Percentiles rank a stretch among this genome's conserved stretches.
phyloP scores from a whole-genome alignment of 2,888 invertebrate species.

The Ormia ochracea region DNA sequence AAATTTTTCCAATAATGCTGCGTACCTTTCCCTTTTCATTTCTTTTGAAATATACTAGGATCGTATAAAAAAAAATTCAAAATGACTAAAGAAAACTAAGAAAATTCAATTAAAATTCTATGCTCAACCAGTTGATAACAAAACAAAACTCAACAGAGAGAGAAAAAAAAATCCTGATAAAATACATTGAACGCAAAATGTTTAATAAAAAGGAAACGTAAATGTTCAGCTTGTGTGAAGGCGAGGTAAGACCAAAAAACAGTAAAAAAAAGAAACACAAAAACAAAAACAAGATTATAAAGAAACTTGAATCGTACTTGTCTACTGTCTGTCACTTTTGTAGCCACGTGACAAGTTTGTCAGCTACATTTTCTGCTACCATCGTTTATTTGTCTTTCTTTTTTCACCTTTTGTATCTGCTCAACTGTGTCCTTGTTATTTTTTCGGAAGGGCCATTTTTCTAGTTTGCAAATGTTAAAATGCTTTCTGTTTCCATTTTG shows the following conservation, averaged over 20 bases:
- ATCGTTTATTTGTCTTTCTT: not conserved
- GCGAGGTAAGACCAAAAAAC: slow-evolving; percentile 1
- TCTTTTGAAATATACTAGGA: not conserved
- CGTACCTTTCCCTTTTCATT: slow-evolving; percentile 10
- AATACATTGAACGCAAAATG: slow-evolving; percentile 35
- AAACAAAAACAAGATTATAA: not conserved
- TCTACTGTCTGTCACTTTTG: slow-evolving; percentile 61
- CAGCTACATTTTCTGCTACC: slow-evolving; percentile 47
- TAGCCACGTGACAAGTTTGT: slow-evolving; percentile 62
- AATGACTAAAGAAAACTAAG: slow-evolving; percentile 47
- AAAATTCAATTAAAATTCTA: slow-evolving; percentile 62
- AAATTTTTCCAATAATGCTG: slow-evolving; percentile 36
- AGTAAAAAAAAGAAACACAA: too few species aligned
- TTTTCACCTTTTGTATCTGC: not conserved
- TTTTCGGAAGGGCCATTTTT: slow-evolving; percentile 30
- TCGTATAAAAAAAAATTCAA: not conserved
- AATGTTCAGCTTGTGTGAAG: slow-evolving; percentile 46
- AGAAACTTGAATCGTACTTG: slow-evolving; percentile 57
- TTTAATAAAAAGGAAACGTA: slow-evolving; percentile 3
- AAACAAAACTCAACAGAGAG: not conserved
- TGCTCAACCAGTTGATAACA: slow-evolving; percentile 51
- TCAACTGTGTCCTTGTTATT: slow-evolving; percentile 22
- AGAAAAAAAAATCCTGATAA: slow-evolving; percentile 7
- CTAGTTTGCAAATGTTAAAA: slow-evolving; percentile 13
- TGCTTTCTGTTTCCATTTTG: slow-evolving; percentile 20